Conservation (phyloP, 2,888 invertebrate species). For the Nomada goodeniana region DNA sequence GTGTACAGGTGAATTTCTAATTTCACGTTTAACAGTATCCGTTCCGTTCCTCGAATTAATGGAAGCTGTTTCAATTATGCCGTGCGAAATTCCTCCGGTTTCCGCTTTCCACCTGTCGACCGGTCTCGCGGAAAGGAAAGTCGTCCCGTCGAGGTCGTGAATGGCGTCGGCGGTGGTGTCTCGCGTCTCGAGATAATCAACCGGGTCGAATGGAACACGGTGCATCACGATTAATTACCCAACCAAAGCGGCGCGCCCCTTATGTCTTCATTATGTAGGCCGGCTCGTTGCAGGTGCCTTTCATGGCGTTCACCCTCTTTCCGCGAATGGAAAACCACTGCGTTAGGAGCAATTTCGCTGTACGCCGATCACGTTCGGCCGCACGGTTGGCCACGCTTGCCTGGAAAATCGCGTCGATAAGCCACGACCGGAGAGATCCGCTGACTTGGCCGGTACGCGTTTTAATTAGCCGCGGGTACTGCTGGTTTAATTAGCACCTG, state of each 20-base stretch:
- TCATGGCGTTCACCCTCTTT: conserved; percentile 64
- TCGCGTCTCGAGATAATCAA: conserved; percentile 29
- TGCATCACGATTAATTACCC: conserved; percentile 72
- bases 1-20: too few relatives aligned
- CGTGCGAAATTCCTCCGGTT: conserved; percentile 2
- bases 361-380: conserved; percentile 73
- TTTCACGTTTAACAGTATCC: too few relatives aligned
- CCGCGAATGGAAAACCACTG: conserved; percentile 66
- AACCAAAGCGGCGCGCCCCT: conserved; percentile 64
- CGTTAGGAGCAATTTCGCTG: conserved; percentile 75
- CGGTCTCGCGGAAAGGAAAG: conserved; percentile 43
- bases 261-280: conserved; percentile 80
- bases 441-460: conserved; percentile 15
- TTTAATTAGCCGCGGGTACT: conserved; percentile 51
- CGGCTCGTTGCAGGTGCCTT: conserved; percentile 78
- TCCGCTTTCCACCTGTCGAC: conserved; percentile 8
- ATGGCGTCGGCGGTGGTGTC: not conserved
- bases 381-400: conserved; percentile 64
- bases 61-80: too few relatives aligned
- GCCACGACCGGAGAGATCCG: conserved; percentile 65
- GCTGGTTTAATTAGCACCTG: conserved; percentile 46
- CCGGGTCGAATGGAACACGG: conserved; percentile 50
- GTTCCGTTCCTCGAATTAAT: too few relatives aligned
- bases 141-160: conserved; percentile 16
- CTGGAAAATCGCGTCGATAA: conserved; percentile 77